phyloP scores from a whole-genome alignment of 2,888 invertebrate species.

The Lutraria lutraria region DNA sequence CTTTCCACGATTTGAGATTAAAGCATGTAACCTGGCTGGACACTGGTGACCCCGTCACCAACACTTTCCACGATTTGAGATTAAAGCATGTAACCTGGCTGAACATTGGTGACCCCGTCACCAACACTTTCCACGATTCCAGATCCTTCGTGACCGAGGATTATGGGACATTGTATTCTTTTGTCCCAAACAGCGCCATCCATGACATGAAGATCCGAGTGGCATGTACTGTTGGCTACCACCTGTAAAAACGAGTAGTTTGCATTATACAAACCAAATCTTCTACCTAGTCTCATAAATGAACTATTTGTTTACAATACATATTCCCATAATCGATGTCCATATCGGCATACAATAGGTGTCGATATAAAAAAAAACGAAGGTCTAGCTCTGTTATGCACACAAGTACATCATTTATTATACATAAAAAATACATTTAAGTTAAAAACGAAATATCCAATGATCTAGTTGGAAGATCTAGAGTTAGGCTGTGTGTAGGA shows the following conservation, averaged over 20 bases:
- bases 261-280: too few species aligned
- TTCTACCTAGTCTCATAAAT: too few species aligned
- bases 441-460: too few species aligned
- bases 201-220: conserved; percentile 53
- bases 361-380: too few species aligned
- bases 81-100: conserved; percentile 89
- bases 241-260: conserved; percentile 40
- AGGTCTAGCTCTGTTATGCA: too few species aligned
- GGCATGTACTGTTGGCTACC: conserved; percentile 53
- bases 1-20: conserved; percentile 96
- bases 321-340: too few species aligned
- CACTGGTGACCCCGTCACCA: conserved; percentile 93
- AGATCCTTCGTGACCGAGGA: conserved; percentile 97
- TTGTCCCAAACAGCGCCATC: conserved; percentile 56
- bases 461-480: too few species aligned
- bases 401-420: too few species aligned
- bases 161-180: conserved; percentile 89
- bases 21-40: conserved; percentile 90
- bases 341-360: too few species aligned
- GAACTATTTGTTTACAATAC: too few species aligned
- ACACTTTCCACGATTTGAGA: conserved; percentile 95
- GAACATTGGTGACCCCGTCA: conserved; percentile 92
- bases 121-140: conserved; percentile 99
- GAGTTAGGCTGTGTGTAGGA: too few species aligned
- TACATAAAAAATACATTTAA: too few species aligned